Evolutionary conservation across 1,140 invertebrate species (phyloP).

Genomic region (Sarcophaga peregrina): DNA sequence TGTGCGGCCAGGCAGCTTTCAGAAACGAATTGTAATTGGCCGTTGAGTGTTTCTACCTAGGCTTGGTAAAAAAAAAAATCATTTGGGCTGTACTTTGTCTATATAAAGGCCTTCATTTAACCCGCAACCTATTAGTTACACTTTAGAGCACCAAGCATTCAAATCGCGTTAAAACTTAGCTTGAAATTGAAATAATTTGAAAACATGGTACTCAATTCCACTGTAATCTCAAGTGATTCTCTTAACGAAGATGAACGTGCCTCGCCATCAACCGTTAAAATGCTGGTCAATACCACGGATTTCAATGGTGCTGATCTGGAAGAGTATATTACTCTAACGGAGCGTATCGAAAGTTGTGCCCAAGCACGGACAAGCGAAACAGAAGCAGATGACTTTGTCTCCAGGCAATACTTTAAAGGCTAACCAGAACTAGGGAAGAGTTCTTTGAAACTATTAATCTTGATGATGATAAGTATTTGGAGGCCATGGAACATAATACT

Average conservation of each 20-base stretch:
- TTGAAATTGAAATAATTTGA: constrained; percentile 25
- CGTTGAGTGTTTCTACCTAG: too few species aligned
- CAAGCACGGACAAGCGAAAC: constrained; percentile 48
- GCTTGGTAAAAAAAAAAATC: too few species aligned
- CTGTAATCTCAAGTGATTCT: constrained; percentile 34
- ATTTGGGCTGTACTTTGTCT: background rate
- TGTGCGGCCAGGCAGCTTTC: too few species aligned
- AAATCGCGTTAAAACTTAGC: constrained; percentile 24
- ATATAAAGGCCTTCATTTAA: background rate
- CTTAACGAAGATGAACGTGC: constrained; percentile 26
- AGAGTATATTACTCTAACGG: constrained; percentile 54
- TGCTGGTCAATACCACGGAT: constrained; percentile 54
- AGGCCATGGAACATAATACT: constrained; percentile 58
- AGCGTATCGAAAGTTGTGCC: constrained; percentile 56
- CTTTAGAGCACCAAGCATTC: constrained; percentile 55
- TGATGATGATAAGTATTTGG: constrained; percentile 58
- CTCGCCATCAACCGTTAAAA: constrained; percentile 47
- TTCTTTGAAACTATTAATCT: constrained; percentile 57
- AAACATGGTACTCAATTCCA: constrained; percentile 60
- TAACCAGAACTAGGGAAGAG: constrained; percentile 60
- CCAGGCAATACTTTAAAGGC: constrained; percentile 48
- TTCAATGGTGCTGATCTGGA: constrained; percentile 56
- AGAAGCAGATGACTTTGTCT: constrained; percentile 20
- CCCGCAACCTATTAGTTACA: constrained; percentile 50
- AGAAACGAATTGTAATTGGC: too few species aligned